Percentiles rank a stretch among this genome's conserved stretches.
Evolutionary conservation across 2,113 vertebrate genomes (phyloP).

Genomic region (Clarias batrachus): DNA sequence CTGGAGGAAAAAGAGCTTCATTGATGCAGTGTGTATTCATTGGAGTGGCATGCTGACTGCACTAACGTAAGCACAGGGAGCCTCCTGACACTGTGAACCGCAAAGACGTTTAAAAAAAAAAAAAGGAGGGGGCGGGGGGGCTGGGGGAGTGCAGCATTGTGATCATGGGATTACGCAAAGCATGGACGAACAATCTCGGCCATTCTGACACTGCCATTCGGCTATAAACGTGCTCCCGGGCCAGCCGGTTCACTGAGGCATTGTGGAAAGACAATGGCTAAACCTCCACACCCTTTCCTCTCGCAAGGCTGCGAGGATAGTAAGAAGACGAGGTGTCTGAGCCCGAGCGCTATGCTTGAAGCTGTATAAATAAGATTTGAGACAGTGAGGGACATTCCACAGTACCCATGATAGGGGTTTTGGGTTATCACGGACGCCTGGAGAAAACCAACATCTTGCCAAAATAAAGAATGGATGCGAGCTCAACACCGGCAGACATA

Average conservation of each 20-base stretch:
- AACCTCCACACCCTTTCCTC: slow-evolving; percentile 49
- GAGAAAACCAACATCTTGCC: slow-evolving; percentile 11
- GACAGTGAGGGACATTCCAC: slow-evolving; percentile 33
- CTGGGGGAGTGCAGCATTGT: slow-evolving; percentile 10
- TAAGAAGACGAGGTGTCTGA: slow-evolving; percentile 18
- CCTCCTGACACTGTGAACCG: slow-evolving; percentile 40
- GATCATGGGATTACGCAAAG: slow-evolving; percentile 22
- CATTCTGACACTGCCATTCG: slow-evolving; percentile 24
- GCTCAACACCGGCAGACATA: neutral
- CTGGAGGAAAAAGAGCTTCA: slow-evolving; percentile 38
- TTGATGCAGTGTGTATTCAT: slow-evolving; percentile 43
- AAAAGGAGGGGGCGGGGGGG: too few relatives aligned
- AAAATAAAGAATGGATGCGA: slow-evolving; percentile 41
- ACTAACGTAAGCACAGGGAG: slow-evolving; percentile 35
- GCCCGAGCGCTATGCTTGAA: slow-evolving; percentile 3
- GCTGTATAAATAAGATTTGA: slow-evolving; percentile 59
- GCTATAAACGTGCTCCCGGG: neutral
- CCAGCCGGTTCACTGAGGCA: slow-evolving; percentile 31
- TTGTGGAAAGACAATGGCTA: slow-evolving; percentile 36
- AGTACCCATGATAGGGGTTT: slow-evolving; percentile 1
- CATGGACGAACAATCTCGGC: slow-evolving; percentile 2
- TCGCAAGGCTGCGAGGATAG: slow-evolving; percentile 9
- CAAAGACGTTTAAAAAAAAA: slow-evolving; percentile 16
- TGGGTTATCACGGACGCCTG: slow-evolving; percentile 42
- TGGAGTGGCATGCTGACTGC: neutral